Evolutionary conservation across 2,113 vertebrate genomes (phyloP).

Genomic region (Daubentonia madagascariensis): DNA sequence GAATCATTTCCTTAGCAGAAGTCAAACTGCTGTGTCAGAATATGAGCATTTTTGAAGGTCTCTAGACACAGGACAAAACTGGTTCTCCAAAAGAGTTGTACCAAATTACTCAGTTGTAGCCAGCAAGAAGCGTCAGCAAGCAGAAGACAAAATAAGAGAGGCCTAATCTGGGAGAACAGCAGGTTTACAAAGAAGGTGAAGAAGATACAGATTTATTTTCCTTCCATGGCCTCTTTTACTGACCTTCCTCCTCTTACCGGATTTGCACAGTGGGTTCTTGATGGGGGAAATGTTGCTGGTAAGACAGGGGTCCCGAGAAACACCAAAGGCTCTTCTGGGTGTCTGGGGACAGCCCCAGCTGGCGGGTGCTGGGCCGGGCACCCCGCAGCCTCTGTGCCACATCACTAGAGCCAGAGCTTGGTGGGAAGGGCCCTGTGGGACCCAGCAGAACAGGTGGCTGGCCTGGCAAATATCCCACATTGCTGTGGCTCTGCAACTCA

Average conservation of each 20-base stretch:
- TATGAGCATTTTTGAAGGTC: not conserved
- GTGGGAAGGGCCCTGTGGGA: not conserved
- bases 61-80: not conserved
- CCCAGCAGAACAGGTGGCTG: not conserved
- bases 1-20: not conserved
- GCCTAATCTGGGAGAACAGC: not conserved
- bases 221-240: not conserved
- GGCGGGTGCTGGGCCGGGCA: not conserved
- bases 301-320: too few relatives aligned
- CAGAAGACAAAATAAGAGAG: not conserved
- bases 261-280: not conserved
- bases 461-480: not conserved
- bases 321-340: not conserved
- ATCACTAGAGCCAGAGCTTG: not conserved
- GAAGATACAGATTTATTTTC: not conserved
- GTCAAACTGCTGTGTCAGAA: not conserved
- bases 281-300: not conserved
- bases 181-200: too few relatives aligned
- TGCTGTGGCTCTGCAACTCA: not conserved
- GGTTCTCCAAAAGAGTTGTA: not conserved
- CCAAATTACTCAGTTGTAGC: not conserved
- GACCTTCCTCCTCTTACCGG: not conserved
- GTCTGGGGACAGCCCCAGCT: not conserved
- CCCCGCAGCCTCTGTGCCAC: too few relatives aligned
- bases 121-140: not conserved